phyloP scores from a whole-genome alignment of 2,888 invertebrate species.

The Phymatocera aterrima region DNA sequence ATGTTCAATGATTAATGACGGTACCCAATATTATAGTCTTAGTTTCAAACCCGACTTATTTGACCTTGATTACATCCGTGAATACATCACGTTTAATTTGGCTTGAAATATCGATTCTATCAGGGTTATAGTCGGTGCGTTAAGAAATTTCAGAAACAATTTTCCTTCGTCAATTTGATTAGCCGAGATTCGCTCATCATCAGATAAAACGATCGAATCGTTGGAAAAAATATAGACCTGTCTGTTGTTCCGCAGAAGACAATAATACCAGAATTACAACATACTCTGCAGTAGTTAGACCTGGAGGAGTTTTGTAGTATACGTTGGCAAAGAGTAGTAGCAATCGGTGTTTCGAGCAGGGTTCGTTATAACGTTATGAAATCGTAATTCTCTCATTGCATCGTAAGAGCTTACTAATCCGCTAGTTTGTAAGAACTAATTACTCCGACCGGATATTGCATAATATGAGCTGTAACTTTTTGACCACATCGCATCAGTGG shows the following conservation, averaged over 20 bases:
- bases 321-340: background rate
- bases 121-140: background rate
- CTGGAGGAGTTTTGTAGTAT: background rate
- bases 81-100: background rate
- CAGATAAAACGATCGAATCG: background rate
- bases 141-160: background rate
- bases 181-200: background rate
- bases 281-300: slow-evolving; percentile 6
- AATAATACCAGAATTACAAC: slow-evolving; percentile 1
- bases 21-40: too few relatives aligned
- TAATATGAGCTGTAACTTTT: background rate
- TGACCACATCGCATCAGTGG: background rate
- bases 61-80: too few relatives aligned
- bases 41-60: too few relatives aligned
- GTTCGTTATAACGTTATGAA: slow-evolving; percentile 1
- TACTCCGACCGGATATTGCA: background rate
- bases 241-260: slow-evolving; percentile 13
- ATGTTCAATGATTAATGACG: background rate
- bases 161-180: background rate
- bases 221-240: background rate
- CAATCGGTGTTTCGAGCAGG: background rate
- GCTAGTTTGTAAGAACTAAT: slow-evolving; percentile 17
- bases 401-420: slow-evolving; percentile 17
- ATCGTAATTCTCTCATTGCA: slow-evolving; percentile 27
- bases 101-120: background rate